Evolutionary conservation across 2,888 invertebrate genomes (phyloP), one percentile per base, ranked within the genome.

Genomic region (Lordiphosa fenestrarum): DNA sequence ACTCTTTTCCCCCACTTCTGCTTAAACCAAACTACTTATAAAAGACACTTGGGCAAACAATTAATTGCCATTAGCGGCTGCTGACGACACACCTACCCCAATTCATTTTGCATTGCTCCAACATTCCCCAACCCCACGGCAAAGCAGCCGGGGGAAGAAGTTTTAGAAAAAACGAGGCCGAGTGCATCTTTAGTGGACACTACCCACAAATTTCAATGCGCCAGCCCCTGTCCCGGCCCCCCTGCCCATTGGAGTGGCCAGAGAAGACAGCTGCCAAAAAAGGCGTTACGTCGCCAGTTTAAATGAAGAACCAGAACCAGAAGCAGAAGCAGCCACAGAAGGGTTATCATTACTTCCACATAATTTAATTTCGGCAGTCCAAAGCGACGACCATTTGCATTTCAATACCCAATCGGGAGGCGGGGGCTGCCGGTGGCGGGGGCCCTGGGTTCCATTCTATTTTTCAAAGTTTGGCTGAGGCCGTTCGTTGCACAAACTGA

Each of bases 331-430:
- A 59, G 60, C 53, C 54, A 61, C 78, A 68, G 73, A 85, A 76
- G 81, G 85, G 82, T 84, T 82, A 82, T 82, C 82, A 82, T 82
- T 82, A 82, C 85, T 82, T 82, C 85, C 82, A 85, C 82, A 82
- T 85, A 82, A 82, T 82, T 82, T 82, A 82, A 85, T 82, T 82
- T 85, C 81, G 77, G 84, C 81, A 80, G 75, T 62, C 84, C 78
- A 72, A 60, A 25, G 54, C 64, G 72, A 80, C 84, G 74, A 80
- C 84, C 84, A 85, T 81, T 81, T 81, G 81, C 81, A 85, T 81
- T 85, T 71, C 84, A 83, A 80, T 85, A 70, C 80, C 66, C 54
- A 52, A 58, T 71, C 73, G 59, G 30, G 25, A 2, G 25, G 9
- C 3, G 30, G 9, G 3, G 30, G 15, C 2, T 15, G 15, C 15